Evolutionary conservation across 2,797 vertebrate species (phyloP), one percentile per base, ranked within the genome.

Genomic region (Pangasius djambal): DNA sequence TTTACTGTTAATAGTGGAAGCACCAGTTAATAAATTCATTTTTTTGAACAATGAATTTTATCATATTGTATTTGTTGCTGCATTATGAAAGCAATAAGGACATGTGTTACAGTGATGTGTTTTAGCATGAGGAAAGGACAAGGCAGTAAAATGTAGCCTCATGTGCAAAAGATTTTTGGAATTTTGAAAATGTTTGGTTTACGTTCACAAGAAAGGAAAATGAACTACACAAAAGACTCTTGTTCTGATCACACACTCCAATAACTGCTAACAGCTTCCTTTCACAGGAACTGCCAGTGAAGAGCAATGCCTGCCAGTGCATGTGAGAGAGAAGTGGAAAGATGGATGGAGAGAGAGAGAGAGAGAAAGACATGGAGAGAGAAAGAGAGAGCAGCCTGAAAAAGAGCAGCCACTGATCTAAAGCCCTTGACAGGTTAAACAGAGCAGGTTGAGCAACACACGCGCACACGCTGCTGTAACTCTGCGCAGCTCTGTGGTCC

Each of bases 201-300:
- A 37, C 12, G 20, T 22, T 74, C 20, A 44, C 37, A 44, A 77
- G 28, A 16, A 77, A 15, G 44, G 5, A 77, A 48, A 77, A 78
- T 55, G n/a, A 31, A n/a, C 28, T 7, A 18, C 75, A 55, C 28
- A 31, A 55, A 31, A n/a, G 7, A 48, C 72, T 75, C 40, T 48
- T 75, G 48, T 78, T 55, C 48, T 31, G 48, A 78, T 78, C 48
- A 52, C 75, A 78, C 48, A 50, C 74, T 28, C 44, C 74, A 77
- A 44, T 44, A 74, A 74, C 70, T 25, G 37, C 44, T n/a, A 6
- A 52, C 48, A 31, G 48, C n/a, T 78, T 55, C 16, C 50, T 55
- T 31, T 78, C 75, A 52, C 50, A 31, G 28, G 28, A 52, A 13
- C 44, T 77, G 28, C 15, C 28, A 52, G 40, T 48, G 40, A 22